A percentile compares a stretch with the other conserved stretches of the same genome.
These are phyloP conservation scores for Plebejus melissa DNA, from an alignment of 2,888 invertebrate genomes.

Conservation along the genomic window DNA sequence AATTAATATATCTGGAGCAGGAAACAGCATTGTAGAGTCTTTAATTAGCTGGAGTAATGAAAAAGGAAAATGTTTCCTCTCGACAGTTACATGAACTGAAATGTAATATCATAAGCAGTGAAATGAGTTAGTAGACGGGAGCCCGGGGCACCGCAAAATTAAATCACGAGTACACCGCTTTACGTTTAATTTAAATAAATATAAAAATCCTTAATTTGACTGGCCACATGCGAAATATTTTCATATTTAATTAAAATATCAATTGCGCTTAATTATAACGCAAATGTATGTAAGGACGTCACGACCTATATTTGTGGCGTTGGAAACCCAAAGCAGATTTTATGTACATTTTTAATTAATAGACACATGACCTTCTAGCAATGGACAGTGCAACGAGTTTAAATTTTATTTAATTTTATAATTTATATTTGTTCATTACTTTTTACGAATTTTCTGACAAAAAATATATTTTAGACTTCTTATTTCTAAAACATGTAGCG, in stretches of 20 bases:
- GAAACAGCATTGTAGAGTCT: not conserved
- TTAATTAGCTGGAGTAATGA: not conserved
- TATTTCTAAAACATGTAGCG: not conserved
- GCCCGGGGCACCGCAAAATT: not conserved
- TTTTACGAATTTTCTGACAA: not conserved
- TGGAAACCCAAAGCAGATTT: conserved; percentile 22
- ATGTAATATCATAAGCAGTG: conserved; percentile 8
- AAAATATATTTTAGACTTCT: not conserved
- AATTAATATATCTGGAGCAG: not conserved
- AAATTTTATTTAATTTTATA: not conserved
- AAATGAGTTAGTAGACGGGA: not conserved
- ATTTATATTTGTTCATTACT: not conserved
- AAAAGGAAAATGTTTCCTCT: conserved; percentile 7
- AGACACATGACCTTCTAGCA: conserved; percentile 24
- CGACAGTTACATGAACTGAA: conserved; percentile 9
- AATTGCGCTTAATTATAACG: conserved; percentile 27
- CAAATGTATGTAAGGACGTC: conserved; percentile 26
- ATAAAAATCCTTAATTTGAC: not conserved
- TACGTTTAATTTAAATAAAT: not conserved
- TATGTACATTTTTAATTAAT: conserved; percentile 26
- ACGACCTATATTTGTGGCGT: conserved; percentile 12
- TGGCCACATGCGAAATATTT: conserved; percentile 14
- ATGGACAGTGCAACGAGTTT: conserved; percentile 6
- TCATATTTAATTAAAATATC: conserved; percentile 26
- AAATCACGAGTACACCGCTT: not conserved